These are phyloP conservation scores for Hypomecis punctinalis DNA, from an alignment of 2,888 invertebrate genomes.

Conservation along the genomic window DNA sequence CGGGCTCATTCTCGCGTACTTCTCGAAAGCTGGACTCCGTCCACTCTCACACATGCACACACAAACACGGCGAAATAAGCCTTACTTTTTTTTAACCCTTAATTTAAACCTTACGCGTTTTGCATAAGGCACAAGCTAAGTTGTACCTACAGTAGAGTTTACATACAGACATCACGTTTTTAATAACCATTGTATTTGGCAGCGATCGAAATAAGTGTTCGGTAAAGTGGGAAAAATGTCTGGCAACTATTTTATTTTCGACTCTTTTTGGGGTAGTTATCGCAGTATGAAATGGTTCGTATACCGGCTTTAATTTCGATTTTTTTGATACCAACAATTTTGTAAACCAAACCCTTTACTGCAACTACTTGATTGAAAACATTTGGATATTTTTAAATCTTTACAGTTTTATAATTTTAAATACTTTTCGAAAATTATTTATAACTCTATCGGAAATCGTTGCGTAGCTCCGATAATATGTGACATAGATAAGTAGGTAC, in stretches of 20 bases:
- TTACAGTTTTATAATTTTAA: too few species aligned
- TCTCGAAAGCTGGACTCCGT: slow-evolving; percentile 78
- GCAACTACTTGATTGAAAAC: too few species aligned
- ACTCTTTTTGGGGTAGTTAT: slow-evolving; percentile 12
- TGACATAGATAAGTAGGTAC: too few species aligned
- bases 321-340: not conserved
- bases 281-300: too few species aligned
- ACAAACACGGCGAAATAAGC: slow-evolving; percentile 37
- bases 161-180: slow-evolving; percentile 70
- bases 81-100: slow-evolving; percentile 26
- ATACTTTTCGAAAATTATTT: too few species aligned
- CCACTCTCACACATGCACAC: slow-evolving; percentile 69
- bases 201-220: slow-evolving; percentile 82
- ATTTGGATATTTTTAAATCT: too few species aligned
- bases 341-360: not conserved
- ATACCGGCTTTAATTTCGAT: not conserved
- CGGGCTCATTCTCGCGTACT: slow-evolving; percentile 71
- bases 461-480: too few species aligned
- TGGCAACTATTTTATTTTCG: slow-evolving; percentile 48
- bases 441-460: too few species aligned
- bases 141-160: slow-evolving; percentile 52
- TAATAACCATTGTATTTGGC: slow-evolving; percentile 85
- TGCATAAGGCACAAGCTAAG: slow-evolving; percentile 29
- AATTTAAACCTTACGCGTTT: slow-evolving; percentile 31
- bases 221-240: slow-evolving; percentile 62